Conservation (phyloP, 2,113 vertebrate genomes). For the Holacanthus passer region DNA sequence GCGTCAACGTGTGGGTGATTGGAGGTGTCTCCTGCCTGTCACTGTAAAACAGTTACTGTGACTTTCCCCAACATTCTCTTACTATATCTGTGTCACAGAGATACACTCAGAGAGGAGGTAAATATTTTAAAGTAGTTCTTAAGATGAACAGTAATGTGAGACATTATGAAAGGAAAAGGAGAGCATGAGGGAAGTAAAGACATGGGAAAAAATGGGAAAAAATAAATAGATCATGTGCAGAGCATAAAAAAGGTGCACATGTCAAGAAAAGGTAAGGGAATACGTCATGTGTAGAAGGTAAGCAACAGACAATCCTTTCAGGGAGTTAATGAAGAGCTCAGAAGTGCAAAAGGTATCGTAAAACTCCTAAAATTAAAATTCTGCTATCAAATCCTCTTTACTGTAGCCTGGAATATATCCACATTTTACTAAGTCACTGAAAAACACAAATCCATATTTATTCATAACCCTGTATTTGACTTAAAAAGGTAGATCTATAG, state of each 20-base stretch:
- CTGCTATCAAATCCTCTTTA: slow-evolving; percentile 9
- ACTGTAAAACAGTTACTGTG: slow-evolving; percentile 40
- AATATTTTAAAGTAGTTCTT: slow-evolving; percentile 29
- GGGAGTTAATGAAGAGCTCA: slow-evolving; percentile 11
- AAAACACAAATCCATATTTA: background rate
- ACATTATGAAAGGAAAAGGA: slow-evolving; percentile 29
- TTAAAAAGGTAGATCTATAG: slow-evolving; percentile 10
- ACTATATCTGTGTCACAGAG: slow-evolving; percentile 1
- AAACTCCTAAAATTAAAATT: background rate
- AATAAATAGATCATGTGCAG: background rate
- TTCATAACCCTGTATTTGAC: slow-evolving; percentile 24
- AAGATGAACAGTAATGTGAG: slow-evolving; percentile 6
- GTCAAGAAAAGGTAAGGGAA: slow-evolving; percentile 31
- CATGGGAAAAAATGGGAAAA: slow-evolving; percentile 9
- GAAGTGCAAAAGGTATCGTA: slow-evolving; percentile 5
- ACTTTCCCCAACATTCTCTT: slow-evolving; percentile 41
- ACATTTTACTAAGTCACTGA: slow-evolving; percentile 24
- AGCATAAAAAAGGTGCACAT: slow-evolving; percentile 18
- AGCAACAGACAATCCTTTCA: slow-evolving; percentile 40
- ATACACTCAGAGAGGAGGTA: slow-evolving; percentile 30
- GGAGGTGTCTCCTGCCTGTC: slow-evolving; percentile 70
- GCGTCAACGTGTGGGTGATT: slow-evolving; percentile 51
- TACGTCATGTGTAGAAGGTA: slow-evolving; percentile 11
- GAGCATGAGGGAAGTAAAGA: slow-evolving; percentile 7
- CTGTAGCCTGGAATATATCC: too few relatives aligned